These are phyloP conservation scores for Nannobrachium achirus DNA, from an alignment of 2,113 vertebrate species.

Conservation along the genomic window DNA sequence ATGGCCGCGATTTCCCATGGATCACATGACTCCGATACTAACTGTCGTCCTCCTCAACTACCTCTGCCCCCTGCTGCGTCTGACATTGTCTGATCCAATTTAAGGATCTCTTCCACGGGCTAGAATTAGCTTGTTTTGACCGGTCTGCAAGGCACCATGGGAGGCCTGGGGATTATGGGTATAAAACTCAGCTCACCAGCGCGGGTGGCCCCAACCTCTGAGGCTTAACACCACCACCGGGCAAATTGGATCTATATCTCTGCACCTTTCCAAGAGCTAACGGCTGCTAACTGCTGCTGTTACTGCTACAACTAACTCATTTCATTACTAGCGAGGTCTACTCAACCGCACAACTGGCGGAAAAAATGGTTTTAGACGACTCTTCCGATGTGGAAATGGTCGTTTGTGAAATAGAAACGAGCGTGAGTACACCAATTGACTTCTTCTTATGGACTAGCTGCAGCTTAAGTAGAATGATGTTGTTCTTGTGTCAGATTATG, in stretches of 20 bases:
- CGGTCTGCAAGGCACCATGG: constrained; percentile 80
- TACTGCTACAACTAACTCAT: constrained; percentile 2
- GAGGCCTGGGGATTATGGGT: constrained; percentile 81
- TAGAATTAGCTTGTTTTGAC: constrained; percentile 85
- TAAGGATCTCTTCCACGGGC: constrained; percentile 82
- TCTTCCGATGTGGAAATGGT: constrained; percentile 82
- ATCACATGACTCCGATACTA: constrained; percentile 12
- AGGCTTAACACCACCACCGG: constrained; percentile 24
- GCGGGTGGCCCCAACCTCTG: constrained; percentile 14
- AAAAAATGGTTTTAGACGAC: constrained; percentile 87
- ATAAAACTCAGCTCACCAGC: constrained; percentile 78
- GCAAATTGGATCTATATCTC: constrained; percentile 70
- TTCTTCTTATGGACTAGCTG: background rate
- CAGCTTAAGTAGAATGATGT: background rate
- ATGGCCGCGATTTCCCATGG: constrained; percentile 15
- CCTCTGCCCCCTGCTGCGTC: constrained; percentile 60
- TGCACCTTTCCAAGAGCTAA: too few relatives aligned
- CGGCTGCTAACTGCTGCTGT: background rate
- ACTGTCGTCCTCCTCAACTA: constrained; percentile 33
- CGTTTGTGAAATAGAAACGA: constrained; percentile 82
- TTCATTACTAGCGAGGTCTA: constrained; percentile 26
- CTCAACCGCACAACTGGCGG: constrained; percentile 43
- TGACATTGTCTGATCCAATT: constrained; percentile 87
- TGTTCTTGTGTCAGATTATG: background rate
- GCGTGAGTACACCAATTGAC: constrained; percentile 82